Base-by-base conservation (phyloP, 30 jellyfish, hydroid and myxozoan species). In the Aurelia aurita complex sp. Pacific region DNA sequence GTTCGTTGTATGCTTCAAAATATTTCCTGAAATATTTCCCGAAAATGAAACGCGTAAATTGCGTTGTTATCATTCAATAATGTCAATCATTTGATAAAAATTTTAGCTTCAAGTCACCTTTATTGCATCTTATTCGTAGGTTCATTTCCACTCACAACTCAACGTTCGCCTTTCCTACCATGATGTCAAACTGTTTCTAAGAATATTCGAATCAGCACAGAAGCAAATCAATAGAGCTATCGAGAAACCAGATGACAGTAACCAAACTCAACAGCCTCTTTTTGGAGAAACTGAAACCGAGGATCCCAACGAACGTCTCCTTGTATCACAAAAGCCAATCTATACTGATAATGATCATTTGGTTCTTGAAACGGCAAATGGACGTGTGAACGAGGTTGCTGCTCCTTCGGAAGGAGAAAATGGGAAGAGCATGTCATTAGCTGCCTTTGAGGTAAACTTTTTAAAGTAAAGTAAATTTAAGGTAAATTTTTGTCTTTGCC, bases 91-190 rank as follows among this genome's bases (percentile, higher is more conserved):
- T 23, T 23, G 29, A 23, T 23, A 23, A 23, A 23, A 23, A 23
- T 23, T 23, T 23, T 23, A 23, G 29, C 29, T 23, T 23, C 29
- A 23, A 66, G 14, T 33, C 19, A 12, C 29, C 29, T 16, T 36
- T 46, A 11, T 8, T 14, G 12, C 2, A 13, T 83, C 42, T 68
- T 40, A 5, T 54, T 46, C 15, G 54, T 40, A 94, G 99, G 78
- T 94, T 10, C 96, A 94, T 71, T 80, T 85, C 23, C 99, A 94
- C 40, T 91, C 97, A 12, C 97, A 92, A 46, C 86, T 94, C 15
- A 87, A 81, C 67, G 81, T 94, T 6, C 95, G 97, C 64, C 82
- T 94, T 55, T 94, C 99, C 14, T 94, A 94, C 76, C 94, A 94
- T 63, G 99, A 94, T 86, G 85, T 94, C 74, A 85, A 87, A 69